phyloP scores from a whole-genome alignment of 2,797 vertebrate genomes.

The Syngnathus rostellatus region DNA sequence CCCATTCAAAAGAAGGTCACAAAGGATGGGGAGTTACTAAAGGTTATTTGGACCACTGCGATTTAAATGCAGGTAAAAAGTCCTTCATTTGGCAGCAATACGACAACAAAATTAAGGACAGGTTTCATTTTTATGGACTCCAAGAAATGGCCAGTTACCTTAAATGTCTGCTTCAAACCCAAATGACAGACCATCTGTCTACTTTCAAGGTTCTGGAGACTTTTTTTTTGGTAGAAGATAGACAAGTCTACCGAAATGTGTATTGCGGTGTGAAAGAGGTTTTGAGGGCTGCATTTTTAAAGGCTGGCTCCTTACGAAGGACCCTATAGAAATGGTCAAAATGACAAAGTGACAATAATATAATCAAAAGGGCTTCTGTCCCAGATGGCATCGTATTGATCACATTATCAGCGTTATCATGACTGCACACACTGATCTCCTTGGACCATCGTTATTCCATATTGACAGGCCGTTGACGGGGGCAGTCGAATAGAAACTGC shows the following conservation, averaged over 20 bases:
- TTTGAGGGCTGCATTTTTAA: no score
- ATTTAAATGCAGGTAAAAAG: conserved; percentile 30
- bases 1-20: conserved; percentile 50
- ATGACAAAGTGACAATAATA: conserved; percentile 22
- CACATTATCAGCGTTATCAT: conserved; percentile 43
- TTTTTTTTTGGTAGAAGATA: no score
- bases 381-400: conserved; percentile 40
- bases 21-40: conserved; percentile 54
- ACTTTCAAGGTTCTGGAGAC: not conserved
- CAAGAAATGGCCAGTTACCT: conserved; percentile 8
- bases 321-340: not conserved
- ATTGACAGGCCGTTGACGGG: conserved; percentile 49
- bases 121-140: not conserved
- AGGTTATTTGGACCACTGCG: conserved; percentile 36
- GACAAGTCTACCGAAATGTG: not conserved
- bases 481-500: conserved; percentile 69
- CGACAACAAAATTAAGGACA: not conserved
- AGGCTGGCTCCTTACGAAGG: no score
- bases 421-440: conserved; percentile 50
- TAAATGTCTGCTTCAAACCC: no score
- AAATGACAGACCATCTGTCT: no score
- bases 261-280: not conserved
- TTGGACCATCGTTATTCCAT: conserved; percentile 41
- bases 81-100: not conserved
- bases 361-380: conserved; percentile 36